A percentile compares a stretch with the other conserved stretches of the same genome.
phyloP scores from a whole-genome alignment of 1,140 invertebrate species.

The Drosophila willistoni region DNA sequence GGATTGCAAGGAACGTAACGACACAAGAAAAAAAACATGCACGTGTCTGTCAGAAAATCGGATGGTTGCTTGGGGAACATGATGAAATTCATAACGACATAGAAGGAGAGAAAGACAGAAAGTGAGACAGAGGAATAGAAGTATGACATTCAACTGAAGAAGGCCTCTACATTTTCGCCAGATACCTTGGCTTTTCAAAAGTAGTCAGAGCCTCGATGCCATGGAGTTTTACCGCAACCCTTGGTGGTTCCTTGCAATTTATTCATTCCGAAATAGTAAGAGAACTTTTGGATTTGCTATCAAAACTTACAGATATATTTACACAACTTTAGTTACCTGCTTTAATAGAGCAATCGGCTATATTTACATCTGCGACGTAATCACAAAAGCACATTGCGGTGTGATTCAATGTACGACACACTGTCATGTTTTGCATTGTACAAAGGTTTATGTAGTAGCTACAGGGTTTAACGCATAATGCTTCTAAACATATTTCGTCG shows the following conservation, averaged over 20 bases:
- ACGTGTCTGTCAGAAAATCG: constrained; percentile 51
- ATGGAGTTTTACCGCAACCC: constrained; percentile 67
- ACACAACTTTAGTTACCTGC: constrained; percentile 85
- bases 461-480: constrained; percentile 85
- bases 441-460: constrained; percentile 79
- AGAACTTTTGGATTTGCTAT: constrained; percentile 12
- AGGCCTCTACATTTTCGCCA: constrained; percentile 70
- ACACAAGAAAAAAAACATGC: constrained; percentile 54
- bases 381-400: constrained; percentile 85
- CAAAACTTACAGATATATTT: constrained; percentile 53
- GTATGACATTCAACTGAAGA: constrained; percentile 66
- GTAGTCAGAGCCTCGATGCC: constrained; percentile 67
- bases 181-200: constrained; percentile 65
- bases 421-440: constrained; percentile 51
- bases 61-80: constrained; percentile 48
- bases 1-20: constrained; percentile 47
- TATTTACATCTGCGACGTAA: constrained; percentile 74
- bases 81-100: constrained; percentile 51
- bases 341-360: constrained; percentile 84
- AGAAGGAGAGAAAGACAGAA: constrained; percentile 33
- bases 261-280: constrained; percentile 62
- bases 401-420: constrained; percentile 84
- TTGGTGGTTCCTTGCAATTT: constrained; percentile 70
- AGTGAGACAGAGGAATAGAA: constrained; percentile 38
- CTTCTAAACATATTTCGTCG: constrained; percentile 84